Evolutionary conservation across 2,113 vertebrate species (phyloP).

Genomic region (Sander lucioperca): DNA sequence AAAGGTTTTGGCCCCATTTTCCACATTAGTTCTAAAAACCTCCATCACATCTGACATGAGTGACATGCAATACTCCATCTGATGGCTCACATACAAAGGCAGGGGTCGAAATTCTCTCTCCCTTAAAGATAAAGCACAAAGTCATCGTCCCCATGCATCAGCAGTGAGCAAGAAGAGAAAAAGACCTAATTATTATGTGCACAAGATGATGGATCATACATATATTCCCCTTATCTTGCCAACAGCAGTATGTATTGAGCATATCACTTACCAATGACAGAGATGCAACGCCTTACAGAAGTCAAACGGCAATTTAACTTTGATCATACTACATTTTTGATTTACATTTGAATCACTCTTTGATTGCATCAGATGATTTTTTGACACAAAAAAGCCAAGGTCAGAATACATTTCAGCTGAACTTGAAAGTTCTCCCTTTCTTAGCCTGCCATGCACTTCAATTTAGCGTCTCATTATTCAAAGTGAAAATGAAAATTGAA

Average conservation of each 20-base stretch:
- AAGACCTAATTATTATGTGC: conserved; percentile 69
- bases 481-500: conserved; percentile 81
- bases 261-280: conserved; percentile 62
- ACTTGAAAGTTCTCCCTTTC: conserved; percentile 73
- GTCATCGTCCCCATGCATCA: conserved; percentile 38
- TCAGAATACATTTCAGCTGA: conserved; percentile 72
- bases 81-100: conserved; percentile 57
- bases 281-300: conserved; percentile 65
- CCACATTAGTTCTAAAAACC: conserved; percentile 46
- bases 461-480: conserved; percentile 84
- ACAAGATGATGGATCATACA: conserved; percentile 67
- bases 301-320: conserved; percentile 75
- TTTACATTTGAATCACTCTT: conserved; percentile 79
- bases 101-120: conserved; percentile 32
- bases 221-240: conserved; percentile 65
- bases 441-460: conserved; percentile 71
- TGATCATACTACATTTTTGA: conserved; percentile 71
- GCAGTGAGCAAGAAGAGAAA: conserved; percentile 42
- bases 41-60: conserved; percentile 38
- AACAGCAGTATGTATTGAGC: conserved; percentile 56
- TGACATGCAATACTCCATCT: conserved; percentile 53
- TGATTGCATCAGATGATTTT: conserved; percentile 70
- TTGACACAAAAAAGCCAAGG: conserved; percentile 61
- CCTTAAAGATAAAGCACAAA: conserved; percentile 54
- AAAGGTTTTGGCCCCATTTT: conserved; percentile 11